Conservation (phyloP, 2,888 invertebrate genomes). For the Hemicrepidius hirtus region DNA sequence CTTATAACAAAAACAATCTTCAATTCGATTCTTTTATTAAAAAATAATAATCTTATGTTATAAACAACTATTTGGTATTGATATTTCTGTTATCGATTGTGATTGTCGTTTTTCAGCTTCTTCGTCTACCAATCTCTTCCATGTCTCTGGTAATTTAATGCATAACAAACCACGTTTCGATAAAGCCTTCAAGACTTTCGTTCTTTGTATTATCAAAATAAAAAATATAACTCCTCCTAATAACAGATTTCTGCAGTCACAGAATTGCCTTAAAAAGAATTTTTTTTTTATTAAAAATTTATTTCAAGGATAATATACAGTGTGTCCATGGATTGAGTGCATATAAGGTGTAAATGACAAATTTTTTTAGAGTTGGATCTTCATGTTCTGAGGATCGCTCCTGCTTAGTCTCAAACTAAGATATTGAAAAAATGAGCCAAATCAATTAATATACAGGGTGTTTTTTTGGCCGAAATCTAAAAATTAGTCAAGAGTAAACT, state of each 20-base stretch:
- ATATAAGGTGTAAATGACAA: too few species aligned
- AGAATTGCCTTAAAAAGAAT: conserved; percentile 64
- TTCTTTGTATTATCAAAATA: conserved; percentile 70
- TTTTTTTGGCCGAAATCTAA: too few species aligned
- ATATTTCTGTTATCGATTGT: not conserved
- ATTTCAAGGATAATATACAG: not conserved
- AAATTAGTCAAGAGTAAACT: too few species aligned
- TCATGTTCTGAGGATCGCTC: too few species aligned
- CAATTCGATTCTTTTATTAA: too few species aligned
- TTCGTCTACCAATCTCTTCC: conserved; percentile 68
- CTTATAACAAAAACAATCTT: too few species aligned
- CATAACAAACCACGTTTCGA: conserved; percentile 64
- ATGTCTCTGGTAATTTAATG: conserved; percentile 67
- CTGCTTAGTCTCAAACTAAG: too few species aligned
- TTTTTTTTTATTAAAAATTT: not conserved
- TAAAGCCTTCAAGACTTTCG: conserved; percentile 72
- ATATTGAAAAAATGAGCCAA: too few species aligned
- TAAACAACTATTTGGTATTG: not conserved
- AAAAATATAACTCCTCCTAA: conserved; percentile 72
- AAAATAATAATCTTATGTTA: too few species aligned
- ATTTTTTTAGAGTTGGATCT: too few species aligned
- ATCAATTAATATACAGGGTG: too few species aligned
- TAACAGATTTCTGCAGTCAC: conserved; percentile 70
- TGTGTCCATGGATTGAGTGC: too few species aligned
- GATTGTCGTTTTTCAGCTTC: conserved; percentile 56